These are phyloP conservation scores for Drosophila rellima DNA, from an alignment of 2,888 invertebrate species.

Conservation along the genomic window DNA sequence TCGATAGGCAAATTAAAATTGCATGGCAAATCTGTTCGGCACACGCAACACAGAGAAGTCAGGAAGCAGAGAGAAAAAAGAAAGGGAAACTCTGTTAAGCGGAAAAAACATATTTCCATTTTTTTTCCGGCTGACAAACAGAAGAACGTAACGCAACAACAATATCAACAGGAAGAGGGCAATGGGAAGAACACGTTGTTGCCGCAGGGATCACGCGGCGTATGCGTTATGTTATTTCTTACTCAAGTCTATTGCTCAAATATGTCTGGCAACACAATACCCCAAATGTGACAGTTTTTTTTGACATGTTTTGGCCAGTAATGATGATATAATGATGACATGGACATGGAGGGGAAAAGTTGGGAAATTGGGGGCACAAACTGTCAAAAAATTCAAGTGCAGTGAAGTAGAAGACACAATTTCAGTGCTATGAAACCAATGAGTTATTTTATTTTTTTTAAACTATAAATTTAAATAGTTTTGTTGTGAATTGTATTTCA, in stretches of 20 bases:
- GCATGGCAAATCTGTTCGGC: constrained; percentile 27
- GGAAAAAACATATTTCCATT: constrained; percentile 56
- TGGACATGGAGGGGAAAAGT: background rate
- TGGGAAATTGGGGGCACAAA: background rate
- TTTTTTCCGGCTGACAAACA: constrained; percentile 36
- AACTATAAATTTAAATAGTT: no score
- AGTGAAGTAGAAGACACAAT: constrained; percentile 12
- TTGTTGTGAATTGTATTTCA: no score
- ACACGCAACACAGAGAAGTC: constrained; percentile 12
- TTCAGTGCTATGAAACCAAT: no score
- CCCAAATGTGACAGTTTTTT: background rate
- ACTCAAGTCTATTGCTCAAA: constrained; percentile 17
- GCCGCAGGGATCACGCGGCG: constrained; percentile 40
- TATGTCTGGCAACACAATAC: constrained; percentile 19
- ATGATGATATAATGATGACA: background rate
- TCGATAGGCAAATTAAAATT: constrained; percentile 14
- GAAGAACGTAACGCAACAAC: constrained; percentile 10
- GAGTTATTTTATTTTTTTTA: no score
- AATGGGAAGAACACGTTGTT: constrained; percentile 45
- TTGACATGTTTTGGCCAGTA: background rate
- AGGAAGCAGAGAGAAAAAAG: background rate
- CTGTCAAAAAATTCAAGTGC: background rate
- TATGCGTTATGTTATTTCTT: constrained; percentile 40
- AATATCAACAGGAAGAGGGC: background rate
- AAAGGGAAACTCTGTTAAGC: constrained; percentile 33